Evolutionary conservation across 1,140 invertebrate species (phyloP), one percentile per base, ranked within the genome.

Genomic region (Acromyrmex heyeri): DNA sequence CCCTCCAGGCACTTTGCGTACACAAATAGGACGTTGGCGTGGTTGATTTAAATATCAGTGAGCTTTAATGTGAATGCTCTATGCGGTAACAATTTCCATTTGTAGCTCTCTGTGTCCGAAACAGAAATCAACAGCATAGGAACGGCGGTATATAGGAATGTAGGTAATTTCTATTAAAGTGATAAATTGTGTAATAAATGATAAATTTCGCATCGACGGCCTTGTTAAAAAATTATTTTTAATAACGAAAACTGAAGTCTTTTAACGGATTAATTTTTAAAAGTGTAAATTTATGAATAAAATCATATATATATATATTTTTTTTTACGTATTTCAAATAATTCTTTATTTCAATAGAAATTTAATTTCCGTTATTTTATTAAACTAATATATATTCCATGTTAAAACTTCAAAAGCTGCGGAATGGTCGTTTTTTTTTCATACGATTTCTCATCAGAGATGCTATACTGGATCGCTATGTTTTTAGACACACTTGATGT

Each of bases 41-140:
- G 55, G 55, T 50, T 75, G 38, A 83, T 73, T 83, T 83, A 83
- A 73, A 83, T 83, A 83, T 83, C 69, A 61, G 67, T 61, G 57
- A 62, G 79, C 79, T 83, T 83, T 75, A 83, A 83, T 75, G 55
- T 55, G 21, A 55, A 61, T 50, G 64, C 48, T 55, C 14, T 81
- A 55, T 48, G 10, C 50, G 50, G 4, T n/a, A 44, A 70, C 78
- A 44, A 48, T 81, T 83, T 73, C 67, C 38, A 75, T 50, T 83
- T 70, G 48, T n/a, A 70, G 34, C 21, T 57, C 16, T 55, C 34
- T 57, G 27, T n/a, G 6, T 18, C 10, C 64, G 59, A 81, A 69
- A 57, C 48, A 21, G 18, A 30, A 79, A 55, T 69, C 21, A 38
- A 6, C 30, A 24, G 8, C 27, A 62, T 8, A 48, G 16, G 12